Conservation (phyloP, 2,113 vertebrate genomes). For the Propithecus coquereli region DNA sequence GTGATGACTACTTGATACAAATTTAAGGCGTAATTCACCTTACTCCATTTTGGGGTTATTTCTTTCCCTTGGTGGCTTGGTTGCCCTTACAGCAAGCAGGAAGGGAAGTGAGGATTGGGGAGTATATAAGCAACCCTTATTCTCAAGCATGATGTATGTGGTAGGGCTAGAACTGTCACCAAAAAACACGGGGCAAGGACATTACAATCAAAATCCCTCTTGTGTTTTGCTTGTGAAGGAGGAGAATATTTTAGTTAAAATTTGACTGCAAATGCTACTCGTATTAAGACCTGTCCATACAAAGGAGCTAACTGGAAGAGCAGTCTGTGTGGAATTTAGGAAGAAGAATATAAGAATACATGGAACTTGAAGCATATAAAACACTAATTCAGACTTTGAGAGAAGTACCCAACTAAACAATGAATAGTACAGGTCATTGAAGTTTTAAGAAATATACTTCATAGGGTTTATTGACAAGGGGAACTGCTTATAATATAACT, state of each 20-base stretch:
- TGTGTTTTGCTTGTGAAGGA: neutral
- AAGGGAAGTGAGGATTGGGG: neutral
- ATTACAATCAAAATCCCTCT: neutral
- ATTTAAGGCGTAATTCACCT: neutral
- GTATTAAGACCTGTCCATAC: neutral
- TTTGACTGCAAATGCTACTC: neutral
- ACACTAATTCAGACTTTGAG: neutral
- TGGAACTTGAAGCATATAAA: neutral
- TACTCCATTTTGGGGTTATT: neutral
- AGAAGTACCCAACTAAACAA: neutral
- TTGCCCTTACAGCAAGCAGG: neutral
- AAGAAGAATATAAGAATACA: neutral
- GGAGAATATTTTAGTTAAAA: neutral
- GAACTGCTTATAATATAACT: neutral
- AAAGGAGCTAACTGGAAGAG: neutral
- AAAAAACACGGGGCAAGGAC: neutral
- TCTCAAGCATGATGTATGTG: neutral
- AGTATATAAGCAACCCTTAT: neutral
- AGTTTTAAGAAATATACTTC: neutral
- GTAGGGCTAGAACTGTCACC: neutral
- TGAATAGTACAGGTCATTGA: neutral
- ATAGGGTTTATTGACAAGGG: neutral
- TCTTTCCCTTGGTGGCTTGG: neutral
- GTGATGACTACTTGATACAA: neutral
- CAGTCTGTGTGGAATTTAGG: neutral